These are phyloP conservation scores for Pinctada fucata DNA, from an alignment of 2,888 invertebrate genomes.

Conservation along the genomic window DNA sequence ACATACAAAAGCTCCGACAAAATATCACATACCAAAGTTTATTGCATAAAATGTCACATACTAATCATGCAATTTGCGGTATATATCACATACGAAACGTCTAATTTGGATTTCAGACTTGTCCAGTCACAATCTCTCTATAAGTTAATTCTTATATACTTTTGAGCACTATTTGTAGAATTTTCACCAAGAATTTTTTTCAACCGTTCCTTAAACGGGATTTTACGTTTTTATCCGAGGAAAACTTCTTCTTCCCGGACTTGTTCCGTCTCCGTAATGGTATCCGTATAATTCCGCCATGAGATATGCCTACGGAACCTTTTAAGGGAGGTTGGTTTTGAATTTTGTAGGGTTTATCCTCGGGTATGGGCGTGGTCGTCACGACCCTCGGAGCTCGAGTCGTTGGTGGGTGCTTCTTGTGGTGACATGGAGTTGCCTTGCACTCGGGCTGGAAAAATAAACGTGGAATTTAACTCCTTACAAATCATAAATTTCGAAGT, in stretches of 20 bases:
- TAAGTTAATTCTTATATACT: no score
- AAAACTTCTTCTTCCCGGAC: background rate
- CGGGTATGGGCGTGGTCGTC: background rate
- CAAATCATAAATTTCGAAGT: no score
- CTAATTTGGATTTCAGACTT: no score
- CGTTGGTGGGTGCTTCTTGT: background rate
- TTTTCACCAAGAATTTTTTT: no score
- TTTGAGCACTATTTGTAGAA: no score
- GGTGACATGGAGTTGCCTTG: background rate
- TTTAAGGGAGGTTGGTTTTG: background rate
- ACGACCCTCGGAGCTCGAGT: background rate
- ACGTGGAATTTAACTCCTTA: background rate
- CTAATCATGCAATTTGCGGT: no score
- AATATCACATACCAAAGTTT: no score
- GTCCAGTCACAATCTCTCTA: no score
- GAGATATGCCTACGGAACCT: constrained; percentile 10
- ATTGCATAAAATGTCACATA: no score
- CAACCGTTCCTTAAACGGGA: no score
- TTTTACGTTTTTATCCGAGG: background rate
- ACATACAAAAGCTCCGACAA: no score
- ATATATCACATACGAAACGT: no score
- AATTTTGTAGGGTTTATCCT: background rate
- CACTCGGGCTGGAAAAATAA: constrained; percentile 16
- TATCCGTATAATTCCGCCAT: constrained; percentile 20
- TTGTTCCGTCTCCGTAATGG: constrained; percentile 15